Conservation (phyloP, 2,888 invertebrate species). For the Cataglyphis livida region DNA sequence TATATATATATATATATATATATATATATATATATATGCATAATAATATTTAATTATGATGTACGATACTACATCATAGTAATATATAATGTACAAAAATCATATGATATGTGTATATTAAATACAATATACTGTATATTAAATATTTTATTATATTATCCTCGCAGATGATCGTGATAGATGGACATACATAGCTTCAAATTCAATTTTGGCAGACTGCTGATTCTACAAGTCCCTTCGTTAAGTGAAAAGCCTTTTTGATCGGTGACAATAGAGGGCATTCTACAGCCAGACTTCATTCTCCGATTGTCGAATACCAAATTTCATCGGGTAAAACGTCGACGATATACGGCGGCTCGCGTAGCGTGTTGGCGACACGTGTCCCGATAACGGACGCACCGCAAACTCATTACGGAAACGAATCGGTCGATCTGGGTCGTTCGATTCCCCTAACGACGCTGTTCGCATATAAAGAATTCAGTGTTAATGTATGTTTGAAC, state of each 20-base stretch:
- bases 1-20: too few relatives aligned
- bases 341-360: conserved; percentile 53
- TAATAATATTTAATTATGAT: not conserved
- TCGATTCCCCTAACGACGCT: conserved; percentile 77
- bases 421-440: conserved; percentile 70
- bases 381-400: conserved; percentile 66
- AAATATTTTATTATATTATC: not conserved
- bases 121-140: not conserved
- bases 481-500: conserved; percentile 30
- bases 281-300: conserved; percentile 54
- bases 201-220: conserved; percentile 17
- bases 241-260: conserved; percentile 58
- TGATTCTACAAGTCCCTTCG: conserved; percentile 53
- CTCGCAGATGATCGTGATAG: not conserved
- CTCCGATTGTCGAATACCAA: conserved; percentile 50
- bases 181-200: not conserved
- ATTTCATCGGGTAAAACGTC: conserved; percentile 60
- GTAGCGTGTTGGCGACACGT: conserved; percentile 59
- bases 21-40: too few relatives aligned
- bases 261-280: conserved; percentile 18
- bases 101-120: too few relatives aligned
- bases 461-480: conserved; percentile 74
- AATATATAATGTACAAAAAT: too few relatives aligned
- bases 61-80: not conserved
- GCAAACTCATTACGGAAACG: conserved; percentile 72